Conservation (phyloP, 1,140 invertebrate species). For the Drosophila auraria region DNA sequence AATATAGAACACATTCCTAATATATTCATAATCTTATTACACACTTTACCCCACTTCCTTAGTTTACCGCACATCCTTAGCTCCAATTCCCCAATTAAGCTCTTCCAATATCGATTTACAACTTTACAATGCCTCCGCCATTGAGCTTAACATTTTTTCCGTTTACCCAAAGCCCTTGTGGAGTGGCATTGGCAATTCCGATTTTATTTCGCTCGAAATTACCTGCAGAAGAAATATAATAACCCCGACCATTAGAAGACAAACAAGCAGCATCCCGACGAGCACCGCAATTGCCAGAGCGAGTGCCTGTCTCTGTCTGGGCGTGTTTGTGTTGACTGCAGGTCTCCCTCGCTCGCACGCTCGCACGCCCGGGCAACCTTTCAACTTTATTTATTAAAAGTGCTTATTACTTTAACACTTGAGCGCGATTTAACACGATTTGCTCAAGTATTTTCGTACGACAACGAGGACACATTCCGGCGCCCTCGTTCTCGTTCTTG, state of each 20-base stretch:
- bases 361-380: slow-evolving; percentile 34
- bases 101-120: slow-evolving; percentile 17
- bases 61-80: neutral
- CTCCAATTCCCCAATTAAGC: slow-evolving; percentile 5
- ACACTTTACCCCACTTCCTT: neutral
- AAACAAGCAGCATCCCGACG: slow-evolving; percentile 24
- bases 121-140: neutral
- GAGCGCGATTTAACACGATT: slow-evolving; percentile 83
- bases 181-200: slow-evolving; percentile 7
- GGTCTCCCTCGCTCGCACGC: slow-evolving; percentile 9
- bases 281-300: slow-evolving; percentile 37
- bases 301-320: slow-evolving; percentile 18
- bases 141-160: neutral
- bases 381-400: slow-evolving; percentile 83
- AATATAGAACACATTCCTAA: neutral
- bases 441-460: slow-evolving; percentile 78
- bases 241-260: slow-evolving; percentile 38
- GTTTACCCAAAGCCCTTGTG: slow-evolving; percentile 6
- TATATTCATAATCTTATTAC: neutral
- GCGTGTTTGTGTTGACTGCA: slow-evolving; percentile 38
- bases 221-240: slow-evolving; percentile 48
- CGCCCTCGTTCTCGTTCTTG: slow-evolving; percentile 17
- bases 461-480: slow-evolving; percentile 64
- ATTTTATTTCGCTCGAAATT: slow-evolving; percentile 29
- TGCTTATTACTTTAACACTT: slow-evolving; percentile 84